Conservation (phyloP, 2,888 invertebrate genomes). For the Lithodes maja region DNA sequence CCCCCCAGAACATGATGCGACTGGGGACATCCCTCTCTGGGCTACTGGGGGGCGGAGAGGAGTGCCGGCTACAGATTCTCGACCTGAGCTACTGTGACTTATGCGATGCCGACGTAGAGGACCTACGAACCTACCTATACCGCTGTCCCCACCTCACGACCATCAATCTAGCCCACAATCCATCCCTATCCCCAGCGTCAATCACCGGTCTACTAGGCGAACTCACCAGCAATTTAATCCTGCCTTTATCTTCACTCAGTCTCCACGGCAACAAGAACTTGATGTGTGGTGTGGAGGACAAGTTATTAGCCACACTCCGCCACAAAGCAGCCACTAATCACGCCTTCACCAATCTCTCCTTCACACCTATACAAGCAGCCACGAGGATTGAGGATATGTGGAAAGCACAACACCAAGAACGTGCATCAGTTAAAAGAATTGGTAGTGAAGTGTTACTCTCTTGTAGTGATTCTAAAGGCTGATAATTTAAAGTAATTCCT, state of each 20-base stretch:
- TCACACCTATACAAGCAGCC: conserved; percentile 6
- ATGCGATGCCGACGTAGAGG: conserved; percentile 51
- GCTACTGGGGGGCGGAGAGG: conserved; percentile 58
- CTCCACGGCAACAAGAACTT: conserved; percentile 60
- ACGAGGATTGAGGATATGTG: conserved; percentile 28
- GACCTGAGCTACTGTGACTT: conserved; percentile 55
- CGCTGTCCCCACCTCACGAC: conserved; percentile 54
- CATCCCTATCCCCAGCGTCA: conserved; percentile 24
- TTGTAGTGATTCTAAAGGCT: conserved; percentile 53
- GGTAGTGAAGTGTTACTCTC: conserved; percentile 47
- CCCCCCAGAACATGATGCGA: neutral
- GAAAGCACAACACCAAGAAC: conserved; percentile 34
- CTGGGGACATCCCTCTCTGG: conserved; percentile 48
- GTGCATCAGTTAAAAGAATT: conserved; percentile 28
- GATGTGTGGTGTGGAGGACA: conserved; percentile 3
- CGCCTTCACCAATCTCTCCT: conserved; percentile 34
- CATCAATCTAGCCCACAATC: conserved; percentile 56
- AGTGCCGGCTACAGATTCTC: conserved; percentile 55
- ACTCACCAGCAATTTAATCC: conserved; percentile 43
- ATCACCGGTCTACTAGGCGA: conserved; percentile 52
- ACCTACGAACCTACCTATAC: conserved; percentile 59
- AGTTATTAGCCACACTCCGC: conserved; percentile 21
- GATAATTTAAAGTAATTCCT: neutral
- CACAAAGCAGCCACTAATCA: conserved; percentile 46
- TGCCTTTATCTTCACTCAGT: conserved; percentile 54